Conservation (phyloP, 2,113 vertebrate genomes). For the Aspiorhynchus laticeps region DNA sequence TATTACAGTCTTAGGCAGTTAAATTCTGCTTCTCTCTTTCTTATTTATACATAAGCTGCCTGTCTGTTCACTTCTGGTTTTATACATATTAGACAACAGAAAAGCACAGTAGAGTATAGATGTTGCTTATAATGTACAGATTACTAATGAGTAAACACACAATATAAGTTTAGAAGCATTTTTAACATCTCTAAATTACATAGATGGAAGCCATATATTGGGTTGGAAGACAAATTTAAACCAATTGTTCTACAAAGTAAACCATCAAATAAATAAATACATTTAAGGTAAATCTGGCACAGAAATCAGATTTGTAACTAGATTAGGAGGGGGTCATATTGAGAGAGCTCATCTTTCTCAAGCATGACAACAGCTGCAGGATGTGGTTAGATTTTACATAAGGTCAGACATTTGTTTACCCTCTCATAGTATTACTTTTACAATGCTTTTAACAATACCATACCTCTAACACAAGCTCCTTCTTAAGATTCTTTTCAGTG, state of each 20-base stretch:
- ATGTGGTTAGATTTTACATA: slow-evolving; percentile 15
- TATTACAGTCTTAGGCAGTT: neutral
- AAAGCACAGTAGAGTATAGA: neutral
- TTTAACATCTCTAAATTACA: neutral
- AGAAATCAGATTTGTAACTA: neutral
- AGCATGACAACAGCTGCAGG: neutral
- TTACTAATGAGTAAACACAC: neutral
- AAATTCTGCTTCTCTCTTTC: neutral
- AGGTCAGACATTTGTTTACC: neutral
- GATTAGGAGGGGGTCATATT: neutral
- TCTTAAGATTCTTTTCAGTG: neutral
- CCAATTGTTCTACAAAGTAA: too few species aligned
- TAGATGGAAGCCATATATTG: neutral
- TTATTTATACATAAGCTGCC: neutral
- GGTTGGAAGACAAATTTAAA: too few species aligned
- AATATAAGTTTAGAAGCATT: neutral
- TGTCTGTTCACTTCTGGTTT: neutral
- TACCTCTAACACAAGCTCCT: neutral
- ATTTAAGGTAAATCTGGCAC: neutral
- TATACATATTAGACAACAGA: neutral
- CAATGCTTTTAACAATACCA: neutral
- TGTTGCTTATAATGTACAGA: neutral
- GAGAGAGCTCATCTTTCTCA: slow-evolving; percentile 4
- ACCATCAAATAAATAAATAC: neutral
- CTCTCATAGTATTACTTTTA: neutral